Percentiles rank a stretch among this genome's conserved stretches.
Evolutionary conservation across 30 jellyfish, hydroid and myxozoan genomes (phyloP).

Genomic region (Euphysa ruthae): DNA sequence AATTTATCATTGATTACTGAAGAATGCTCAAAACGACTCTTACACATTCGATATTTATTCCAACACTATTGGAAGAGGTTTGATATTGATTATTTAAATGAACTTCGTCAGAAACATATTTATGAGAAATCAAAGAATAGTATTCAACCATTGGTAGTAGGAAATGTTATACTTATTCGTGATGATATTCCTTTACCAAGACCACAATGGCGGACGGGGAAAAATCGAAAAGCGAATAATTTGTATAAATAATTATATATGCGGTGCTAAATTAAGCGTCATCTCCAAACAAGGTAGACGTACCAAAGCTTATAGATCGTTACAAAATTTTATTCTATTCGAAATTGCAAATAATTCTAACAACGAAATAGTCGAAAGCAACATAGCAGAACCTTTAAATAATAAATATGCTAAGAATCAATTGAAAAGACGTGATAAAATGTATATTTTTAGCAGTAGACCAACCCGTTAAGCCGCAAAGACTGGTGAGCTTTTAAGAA

Average conservation of each 20-base stretch:
- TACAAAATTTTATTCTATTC: not conserved
- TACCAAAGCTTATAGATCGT: not conserved
- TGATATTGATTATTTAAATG: conserved; percentile 4
- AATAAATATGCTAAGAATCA: no score
- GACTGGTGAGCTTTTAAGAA: no score
- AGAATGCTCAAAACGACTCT: conserved; percentile 2
- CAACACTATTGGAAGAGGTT: not conserved
- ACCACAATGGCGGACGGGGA: conserved; percentile 7
- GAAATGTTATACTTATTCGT: no score
- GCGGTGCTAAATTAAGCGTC: conserved; percentile 10
- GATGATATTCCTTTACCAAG: no score
- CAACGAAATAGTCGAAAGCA: no score
- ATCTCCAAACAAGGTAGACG: conserved; percentile 7
- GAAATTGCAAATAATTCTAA: not conserved
- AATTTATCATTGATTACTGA: no score
- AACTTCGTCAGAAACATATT: conserved; percentile 2
- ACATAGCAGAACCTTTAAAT: no score
- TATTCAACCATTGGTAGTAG: no score
- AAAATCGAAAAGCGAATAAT: not conserved
- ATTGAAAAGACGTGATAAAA: no score
- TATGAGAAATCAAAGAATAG: conserved; percentile 2
- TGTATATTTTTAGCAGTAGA: no score
- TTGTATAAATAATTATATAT: not conserved
- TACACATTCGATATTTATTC: not conserved
- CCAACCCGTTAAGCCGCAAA: no score